Conservation (phyloP, 2,888 invertebrate species). For the Dione vanillae region DNA sequence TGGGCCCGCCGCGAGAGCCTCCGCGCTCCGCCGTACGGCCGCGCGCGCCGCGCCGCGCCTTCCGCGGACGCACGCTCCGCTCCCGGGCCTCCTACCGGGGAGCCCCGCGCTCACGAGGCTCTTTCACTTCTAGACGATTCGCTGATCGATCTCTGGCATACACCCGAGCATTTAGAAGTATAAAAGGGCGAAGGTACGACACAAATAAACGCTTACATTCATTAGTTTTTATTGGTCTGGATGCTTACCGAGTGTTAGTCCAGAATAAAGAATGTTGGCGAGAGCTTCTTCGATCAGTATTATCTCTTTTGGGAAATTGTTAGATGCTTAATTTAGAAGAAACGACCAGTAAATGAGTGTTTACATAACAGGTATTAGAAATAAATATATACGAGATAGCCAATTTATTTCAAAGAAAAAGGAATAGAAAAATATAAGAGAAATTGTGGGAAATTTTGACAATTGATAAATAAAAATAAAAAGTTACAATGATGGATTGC, state of each 20-base stretch:
- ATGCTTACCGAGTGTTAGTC: slow-evolving; percentile 15
- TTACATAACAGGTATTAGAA: not conserved
- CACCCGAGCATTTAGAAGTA: slow-evolving; percentile 75
- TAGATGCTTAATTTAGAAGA: not conserved
- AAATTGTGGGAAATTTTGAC: slow-evolving; percentile 9
- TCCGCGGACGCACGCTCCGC: slow-evolving; percentile 82
- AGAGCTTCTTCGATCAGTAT: slow-evolving; percentile 6
- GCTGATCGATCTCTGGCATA: slow-evolving; percentile 72
- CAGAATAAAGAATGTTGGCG: slow-evolving; percentile 15
- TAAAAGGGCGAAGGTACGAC: slow-evolving; percentile 80
- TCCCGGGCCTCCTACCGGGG: slow-evolving; percentile 83
- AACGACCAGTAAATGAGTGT: not conserved
- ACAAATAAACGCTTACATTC: slow-evolving; percentile 55
- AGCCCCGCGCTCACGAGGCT: slow-evolving; percentile 81
- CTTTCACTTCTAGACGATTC: slow-evolving; percentile 72
- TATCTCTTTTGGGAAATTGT: not conserved
- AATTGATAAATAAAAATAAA: slow-evolving; percentile 19
- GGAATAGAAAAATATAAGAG: slow-evolving; percentile 10
- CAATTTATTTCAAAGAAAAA: not conserved
- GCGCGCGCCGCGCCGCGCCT: slow-evolving; percentile 82
- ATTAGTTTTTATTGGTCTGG: slow-evolving; percentile 54
- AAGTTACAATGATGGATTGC: not conserved
- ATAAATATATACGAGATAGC: not conserved
- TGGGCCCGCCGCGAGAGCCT: slow-evolving; percentile 79
- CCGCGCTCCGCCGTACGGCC: slow-evolving; percentile 69